phyloP scores from a whole-genome alignment of 2,113 vertebrate species.

The Danio rerio region DNA sequence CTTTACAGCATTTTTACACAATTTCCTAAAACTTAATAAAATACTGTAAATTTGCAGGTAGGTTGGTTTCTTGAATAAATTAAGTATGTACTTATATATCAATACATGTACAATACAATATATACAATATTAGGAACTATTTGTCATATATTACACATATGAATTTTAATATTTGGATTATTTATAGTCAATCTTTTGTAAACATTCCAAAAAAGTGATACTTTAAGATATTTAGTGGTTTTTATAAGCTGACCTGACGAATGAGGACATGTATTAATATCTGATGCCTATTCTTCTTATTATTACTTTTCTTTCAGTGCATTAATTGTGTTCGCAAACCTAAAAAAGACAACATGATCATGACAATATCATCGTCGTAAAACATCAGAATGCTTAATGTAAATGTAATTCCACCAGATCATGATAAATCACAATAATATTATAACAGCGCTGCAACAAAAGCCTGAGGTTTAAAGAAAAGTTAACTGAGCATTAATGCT shows the following conservation, averaged over 20 bases:
- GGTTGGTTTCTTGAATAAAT: too few relatives aligned
- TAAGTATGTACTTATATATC: too few relatives aligned
- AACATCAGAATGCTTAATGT: neutral
- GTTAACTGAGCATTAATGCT: neutral
- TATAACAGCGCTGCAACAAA: neutral
- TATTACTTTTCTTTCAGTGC: neutral
- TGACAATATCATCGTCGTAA: neutral
- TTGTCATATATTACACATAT: too few relatives aligned
- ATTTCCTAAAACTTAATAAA: too few relatives aligned
- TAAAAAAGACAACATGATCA: neutral
- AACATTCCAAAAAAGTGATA: neutral
- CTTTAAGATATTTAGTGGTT: neutral
- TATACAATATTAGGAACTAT: too few relatives aligned
- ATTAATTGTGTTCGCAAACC: neutral
- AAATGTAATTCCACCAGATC: neutral
- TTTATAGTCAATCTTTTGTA: neutral
- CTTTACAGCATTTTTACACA: too few relatives aligned
- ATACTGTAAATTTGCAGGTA: too few relatives aligned
- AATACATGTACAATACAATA: too few relatives aligned
- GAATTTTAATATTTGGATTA: neutral
- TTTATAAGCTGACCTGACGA: neutral
- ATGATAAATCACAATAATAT: neutral
- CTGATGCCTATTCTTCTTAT: neutral
- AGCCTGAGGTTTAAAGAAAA: neutral
- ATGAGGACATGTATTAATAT: neutral